Evolutionary conservation across 1,140 invertebrate species (phyloP).

Genomic region (Ectropis grisescens): DNA sequence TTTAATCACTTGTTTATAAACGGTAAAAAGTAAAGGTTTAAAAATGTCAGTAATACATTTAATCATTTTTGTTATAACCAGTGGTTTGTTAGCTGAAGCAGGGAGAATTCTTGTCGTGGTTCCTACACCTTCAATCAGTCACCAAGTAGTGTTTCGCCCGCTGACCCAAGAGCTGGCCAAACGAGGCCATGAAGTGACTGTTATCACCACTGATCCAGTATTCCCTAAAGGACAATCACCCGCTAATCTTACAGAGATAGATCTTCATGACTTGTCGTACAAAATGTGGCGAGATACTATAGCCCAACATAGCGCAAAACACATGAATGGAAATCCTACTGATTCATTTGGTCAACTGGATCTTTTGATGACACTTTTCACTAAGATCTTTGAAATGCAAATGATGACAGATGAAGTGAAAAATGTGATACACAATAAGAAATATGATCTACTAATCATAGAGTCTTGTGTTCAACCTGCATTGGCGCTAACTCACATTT

Average conservation of each 20-base stretch:
- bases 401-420: conserved; percentile 13
- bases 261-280: conserved; percentile 22
- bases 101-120: conserved; percentile 27
- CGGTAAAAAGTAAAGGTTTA: no score
- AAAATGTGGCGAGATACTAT: conserved; percentile 1
- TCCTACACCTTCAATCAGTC: conserved; percentile 25
- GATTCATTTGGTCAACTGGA: background rate
- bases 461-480: conserved; percentile 18
- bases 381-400: conserved; percentile 14
- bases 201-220: conserved; percentile 29
- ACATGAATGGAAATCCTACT: conserved; percentile 8
- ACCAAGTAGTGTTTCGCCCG: conserved; percentile 25
- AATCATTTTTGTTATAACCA: no score
- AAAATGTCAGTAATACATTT: no score
- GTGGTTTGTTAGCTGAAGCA: conserved; percentile 4
- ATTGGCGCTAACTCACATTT: conserved; percentile 20
- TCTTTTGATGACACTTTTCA: background rate
- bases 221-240: conserved; percentile 10
- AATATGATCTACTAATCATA: conserved; percentile 26
- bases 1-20: no score
- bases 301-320: background rate
- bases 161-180: conserved; percentile 19
- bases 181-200: conserved; percentile 35
- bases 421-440: conserved; percentile 11
- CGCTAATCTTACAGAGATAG: conserved; percentile 32